Base-by-base conservation (phyloP, 2,797 vertebrate species). In the Clarias laeviceps region DNA sequence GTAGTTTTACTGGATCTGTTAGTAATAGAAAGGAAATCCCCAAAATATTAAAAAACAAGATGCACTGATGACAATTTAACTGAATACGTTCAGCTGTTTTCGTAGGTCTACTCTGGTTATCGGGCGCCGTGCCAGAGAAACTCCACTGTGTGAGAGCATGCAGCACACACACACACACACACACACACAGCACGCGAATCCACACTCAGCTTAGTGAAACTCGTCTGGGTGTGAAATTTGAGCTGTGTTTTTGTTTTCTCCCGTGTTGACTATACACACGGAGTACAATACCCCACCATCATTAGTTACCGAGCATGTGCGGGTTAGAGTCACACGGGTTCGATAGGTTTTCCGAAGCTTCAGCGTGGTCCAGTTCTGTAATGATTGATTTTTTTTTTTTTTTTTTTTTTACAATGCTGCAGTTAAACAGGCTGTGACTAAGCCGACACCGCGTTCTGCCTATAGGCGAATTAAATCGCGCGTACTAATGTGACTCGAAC, bases 401-500 rank as follows among this genome's bases (percentile, higher is more conserved):
- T n/a, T 64, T 15, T 50, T 12, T 12, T 50, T 24, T 20, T 64
- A 27, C 56, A 40, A 24, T 4, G 15, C 34, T 18, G 61, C 37
- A 27, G 64, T 80, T 18, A 20, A 62, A 65, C 78, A 27, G 78
- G 17, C 37, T 65, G 61, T 50, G 78, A 65, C 78, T 29, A 45
- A 80, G 78, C 34, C 29, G 11, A 4, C 22, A 40, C 15, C 1
- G 59, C n/a, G 77, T 62, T 64, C 77, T 79, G 59, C 76, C 76
- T 79, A 62, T 79, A 79, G 76, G 76, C 57, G 22, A n/a, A 79
- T 79, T 37, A 61, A 62, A 79, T 62, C 34, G 57, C 59, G 57
- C 5, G 22, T 79, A 24, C 77, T 80, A 80, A 64, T 61, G 76
- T 15, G 74, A 77, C 29, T 59, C 18, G 20, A 61, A 78, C n/a